These are phyloP conservation scores for Tyria jacobaeae DNA, from an alignment of 2,888 invertebrate genomes.

Conservation along the genomic window DNA sequence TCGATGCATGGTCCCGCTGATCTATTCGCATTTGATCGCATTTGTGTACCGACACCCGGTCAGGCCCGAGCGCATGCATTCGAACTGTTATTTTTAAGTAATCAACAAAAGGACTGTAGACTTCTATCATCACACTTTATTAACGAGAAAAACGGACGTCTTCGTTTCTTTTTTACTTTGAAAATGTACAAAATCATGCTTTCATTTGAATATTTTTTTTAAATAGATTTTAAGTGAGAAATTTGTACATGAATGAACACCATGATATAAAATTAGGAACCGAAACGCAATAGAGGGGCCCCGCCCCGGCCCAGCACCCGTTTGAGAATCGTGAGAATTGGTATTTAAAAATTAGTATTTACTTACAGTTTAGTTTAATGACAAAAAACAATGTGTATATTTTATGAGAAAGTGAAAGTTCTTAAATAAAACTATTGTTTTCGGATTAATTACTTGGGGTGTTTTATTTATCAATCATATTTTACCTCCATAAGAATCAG, in stretches of 20 bases:
- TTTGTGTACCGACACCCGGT: slow-evolving; percentile 55
- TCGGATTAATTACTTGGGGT: slow-evolving; percentile 82
- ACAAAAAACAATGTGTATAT: slow-evolving; percentile 87
- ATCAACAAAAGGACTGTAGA: slow-evolving; percentile 81
- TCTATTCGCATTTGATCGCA: slow-evolving; percentile 73
- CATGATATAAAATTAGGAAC: slow-evolving; percentile 57
- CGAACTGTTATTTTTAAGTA: slow-evolving; percentile 83
- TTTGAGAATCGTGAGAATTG: slow-evolving; percentile 80
- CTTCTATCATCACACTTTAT: slow-evolving; percentile 84
- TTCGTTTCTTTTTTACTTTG: slow-evolving; percentile 74
- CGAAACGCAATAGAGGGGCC: slow-evolving; percentile 66
- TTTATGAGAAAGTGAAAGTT: slow-evolving; percentile 87
- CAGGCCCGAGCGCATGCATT: slow-evolving; percentile 46
- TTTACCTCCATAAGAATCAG: slow-evolving; percentile 45
- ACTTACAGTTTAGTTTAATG: slow-evolving; percentile 87
- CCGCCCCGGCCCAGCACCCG: slow-evolving; percentile 61
- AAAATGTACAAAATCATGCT: slow-evolving; percentile 86
- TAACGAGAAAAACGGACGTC: slow-evolving; percentile 71
- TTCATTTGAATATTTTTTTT: slow-evolving; percentile 81
- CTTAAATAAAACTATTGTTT: slow-evolving; percentile 87
- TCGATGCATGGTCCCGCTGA: slow-evolving; percentile 49
- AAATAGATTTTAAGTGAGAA: slow-evolving; percentile 82
- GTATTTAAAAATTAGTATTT: slow-evolving; percentile 87
- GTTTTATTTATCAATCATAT: slow-evolving; percentile 77
- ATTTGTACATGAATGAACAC: slow-evolving; percentile 81